A percentile compares a stretch with the other conserved stretches of the same genome.
Evolutionary conservation across 2,888 invertebrate genomes (phyloP).

Genomic region (Siphonodentalium dalli): DNA sequence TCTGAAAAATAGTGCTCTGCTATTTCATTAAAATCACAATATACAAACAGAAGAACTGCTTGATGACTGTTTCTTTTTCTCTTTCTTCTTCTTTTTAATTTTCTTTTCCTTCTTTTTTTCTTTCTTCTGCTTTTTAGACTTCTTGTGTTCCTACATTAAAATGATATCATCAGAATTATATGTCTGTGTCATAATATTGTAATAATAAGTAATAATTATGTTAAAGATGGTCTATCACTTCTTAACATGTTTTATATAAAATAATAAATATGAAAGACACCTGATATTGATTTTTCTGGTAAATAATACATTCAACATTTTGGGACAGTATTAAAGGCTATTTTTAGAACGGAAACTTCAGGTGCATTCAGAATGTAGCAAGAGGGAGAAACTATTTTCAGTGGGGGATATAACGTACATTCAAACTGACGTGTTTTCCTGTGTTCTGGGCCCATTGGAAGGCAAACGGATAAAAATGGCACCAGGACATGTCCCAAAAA

Average conservation of each 20-base stretch:
- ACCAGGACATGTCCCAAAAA: too few relatives aligned
- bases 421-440: too few relatives aligned
- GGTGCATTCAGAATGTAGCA: too few relatives aligned
- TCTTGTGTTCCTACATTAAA: constrained; percentile 29
- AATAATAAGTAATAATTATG: neutral
- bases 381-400: too few relatives aligned
- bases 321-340: too few relatives aligned
- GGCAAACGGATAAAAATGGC: too few relatives aligned
- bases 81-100: constrained; percentile 65
- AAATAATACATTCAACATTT: too few relatives aligned
- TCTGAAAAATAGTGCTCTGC: too few relatives aligned
- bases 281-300: neutral
- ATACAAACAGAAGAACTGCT: constrained; percentile 36
- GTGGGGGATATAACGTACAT: too few relatives aligned
- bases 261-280: neutral
- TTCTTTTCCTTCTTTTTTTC: constrained; percentile 59
- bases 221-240: neutral
- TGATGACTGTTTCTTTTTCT: constrained; percentile 59
- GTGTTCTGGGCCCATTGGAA: too few relatives aligned
- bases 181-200: neutral
- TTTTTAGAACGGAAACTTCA: too few relatives aligned
- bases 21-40: neutral
- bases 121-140: constrained; percentile 38
- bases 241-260: neutral
- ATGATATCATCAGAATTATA: neutral